phyloP scores from a whole-genome alignment of 2,113 vertebrate genomes.

The Proterorhinus semilunaris region DNA sequence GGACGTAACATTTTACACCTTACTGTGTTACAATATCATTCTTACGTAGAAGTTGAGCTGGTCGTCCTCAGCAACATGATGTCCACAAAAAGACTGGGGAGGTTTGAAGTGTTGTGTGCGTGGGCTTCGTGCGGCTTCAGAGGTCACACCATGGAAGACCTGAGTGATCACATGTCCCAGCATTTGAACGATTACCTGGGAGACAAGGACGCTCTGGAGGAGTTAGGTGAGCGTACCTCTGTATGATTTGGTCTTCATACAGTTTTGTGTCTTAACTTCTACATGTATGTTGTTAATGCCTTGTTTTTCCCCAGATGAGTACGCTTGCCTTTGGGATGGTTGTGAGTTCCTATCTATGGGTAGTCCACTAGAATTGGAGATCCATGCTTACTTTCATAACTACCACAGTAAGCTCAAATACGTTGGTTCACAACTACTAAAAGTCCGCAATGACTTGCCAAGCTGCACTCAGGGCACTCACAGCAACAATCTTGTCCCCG shows the following conservation, averaged over 20 bases:
- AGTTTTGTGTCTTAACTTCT: not conserved
- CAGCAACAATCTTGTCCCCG: conserved; percentile 72
- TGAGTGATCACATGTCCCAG: conserved; percentile 70
- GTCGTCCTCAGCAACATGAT: conserved; percentile 28
- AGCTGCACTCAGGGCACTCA: conserved; percentile 66
- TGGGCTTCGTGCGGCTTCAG: conserved; percentile 72
- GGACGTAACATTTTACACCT: not conserved
- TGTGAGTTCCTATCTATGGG: conserved; percentile 74
- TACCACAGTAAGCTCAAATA: conserved; percentile 77
- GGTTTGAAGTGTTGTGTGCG: conserved; percentile 65
- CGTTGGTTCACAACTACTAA: conserved; percentile 61
- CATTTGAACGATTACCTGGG: conserved; percentile 70
- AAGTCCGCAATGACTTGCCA: conserved; percentile 64
- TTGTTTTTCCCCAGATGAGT: conserved; percentile 58
- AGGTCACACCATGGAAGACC: conserved; percentile 67
- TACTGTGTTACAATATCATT: not conserved
- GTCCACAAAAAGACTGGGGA: conserved; percentile 64
- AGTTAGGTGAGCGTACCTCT: conserved; percentile 68
- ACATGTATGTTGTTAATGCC: not conserved
- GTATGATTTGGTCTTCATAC: not conserved
- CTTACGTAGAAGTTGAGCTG: not conserved
- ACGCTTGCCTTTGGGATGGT: conserved; percentile 71
- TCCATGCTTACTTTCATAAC: conserved; percentile 71
- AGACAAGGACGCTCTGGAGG: conserved; percentile 77
- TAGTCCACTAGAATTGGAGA: conserved; percentile 64